Conservation (phyloP, 2,797 vertebrate genomes). For the Dryobates pubescens region DNA sequence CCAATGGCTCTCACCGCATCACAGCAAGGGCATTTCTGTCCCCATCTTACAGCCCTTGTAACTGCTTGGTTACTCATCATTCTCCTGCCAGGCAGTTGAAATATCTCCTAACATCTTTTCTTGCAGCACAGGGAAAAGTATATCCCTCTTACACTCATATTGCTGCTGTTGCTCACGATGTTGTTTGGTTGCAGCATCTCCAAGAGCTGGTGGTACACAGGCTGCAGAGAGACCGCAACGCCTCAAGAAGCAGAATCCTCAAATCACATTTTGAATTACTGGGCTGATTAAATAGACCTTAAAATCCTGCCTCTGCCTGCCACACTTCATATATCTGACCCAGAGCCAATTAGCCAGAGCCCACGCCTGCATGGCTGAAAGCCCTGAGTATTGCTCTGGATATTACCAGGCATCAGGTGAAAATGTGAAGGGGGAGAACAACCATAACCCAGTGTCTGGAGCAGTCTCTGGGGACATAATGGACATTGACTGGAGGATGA, state of each 20-base stretch:
- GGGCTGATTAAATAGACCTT: not conserved
- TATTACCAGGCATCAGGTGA: not conserved
- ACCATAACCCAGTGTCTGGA: not conserved
- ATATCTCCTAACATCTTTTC: not conserved
- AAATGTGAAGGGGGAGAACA: not conserved
- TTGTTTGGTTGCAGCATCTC: not conserved
- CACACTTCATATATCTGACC: not conserved
- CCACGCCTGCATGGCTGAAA: not conserved
- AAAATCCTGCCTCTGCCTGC: not conserved
- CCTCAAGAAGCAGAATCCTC: not conserved
- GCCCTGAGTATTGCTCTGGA: not conserved
- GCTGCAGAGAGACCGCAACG: not conserved
- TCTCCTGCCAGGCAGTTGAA: not conserved
- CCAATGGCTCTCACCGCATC: not conserved
- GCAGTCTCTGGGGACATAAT: not conserved
- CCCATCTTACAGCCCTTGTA: not conserved
- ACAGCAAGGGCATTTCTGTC: not conserved
- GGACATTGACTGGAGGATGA: not conserved
- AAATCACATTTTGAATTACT: not conserved
- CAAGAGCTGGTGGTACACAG: not conserved
- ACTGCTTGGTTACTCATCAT: not conserved
- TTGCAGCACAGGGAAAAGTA: not conserved
- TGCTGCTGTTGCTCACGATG: not conserved
- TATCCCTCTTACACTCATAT: rapidly evolving
- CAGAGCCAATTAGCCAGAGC: not conserved